Evolutionary conservation across 2,888 invertebrate species (phyloP).

Genomic region (Cryptophagus acutangulus): DNA sequence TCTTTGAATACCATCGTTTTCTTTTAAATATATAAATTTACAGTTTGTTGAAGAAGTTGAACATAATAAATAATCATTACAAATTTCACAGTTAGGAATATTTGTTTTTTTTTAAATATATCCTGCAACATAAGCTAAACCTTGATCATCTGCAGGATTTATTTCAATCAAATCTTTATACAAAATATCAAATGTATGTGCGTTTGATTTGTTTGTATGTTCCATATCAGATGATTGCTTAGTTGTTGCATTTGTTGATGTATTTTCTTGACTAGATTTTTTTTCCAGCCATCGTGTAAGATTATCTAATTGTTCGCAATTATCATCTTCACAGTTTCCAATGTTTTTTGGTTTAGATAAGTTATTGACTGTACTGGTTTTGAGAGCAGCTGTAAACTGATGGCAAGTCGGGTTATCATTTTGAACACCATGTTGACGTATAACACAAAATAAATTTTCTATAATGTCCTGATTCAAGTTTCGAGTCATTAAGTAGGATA

Average conservation of each 20-base stretch:
- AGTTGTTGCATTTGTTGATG: too few relatives aligned
- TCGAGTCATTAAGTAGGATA: constrained; percentile 5
- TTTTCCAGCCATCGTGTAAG: neutral
- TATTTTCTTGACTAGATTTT: neutral
- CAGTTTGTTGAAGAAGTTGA: too few relatives aligned
- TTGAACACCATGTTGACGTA: constrained; percentile 7
- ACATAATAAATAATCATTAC: too few relatives aligned
- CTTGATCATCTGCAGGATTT: constrained; percentile 1
- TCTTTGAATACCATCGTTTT: too few relatives aligned
- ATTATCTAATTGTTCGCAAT: constrained; percentile 5
- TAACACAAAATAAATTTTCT: constrained; percentile 13
- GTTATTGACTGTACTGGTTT: constrained; percentile 10
- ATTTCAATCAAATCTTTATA: neutral
- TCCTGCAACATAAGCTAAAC: constrained; percentile 6
- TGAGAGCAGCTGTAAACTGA: constrained; percentile 11
- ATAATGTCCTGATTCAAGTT: constrained; percentile 10
- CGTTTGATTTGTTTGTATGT: neutral
- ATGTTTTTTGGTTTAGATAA: constrained; percentile 1
- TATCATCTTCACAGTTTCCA: constrained; percentile 10
- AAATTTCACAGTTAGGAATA: too few relatives aligned
- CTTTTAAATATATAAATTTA: too few relatives aligned
- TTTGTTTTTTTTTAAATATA: constrained; percentile 1
- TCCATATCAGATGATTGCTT: too few relatives aligned
- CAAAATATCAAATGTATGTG: neutral
- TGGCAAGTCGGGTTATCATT: constrained; percentile 8